Percentiles rank a stretch among this genome's conserved stretches.
Conservation (phyloP, 2,797 vertebrate genomes). For the Eremophila alpestris region DNA sequence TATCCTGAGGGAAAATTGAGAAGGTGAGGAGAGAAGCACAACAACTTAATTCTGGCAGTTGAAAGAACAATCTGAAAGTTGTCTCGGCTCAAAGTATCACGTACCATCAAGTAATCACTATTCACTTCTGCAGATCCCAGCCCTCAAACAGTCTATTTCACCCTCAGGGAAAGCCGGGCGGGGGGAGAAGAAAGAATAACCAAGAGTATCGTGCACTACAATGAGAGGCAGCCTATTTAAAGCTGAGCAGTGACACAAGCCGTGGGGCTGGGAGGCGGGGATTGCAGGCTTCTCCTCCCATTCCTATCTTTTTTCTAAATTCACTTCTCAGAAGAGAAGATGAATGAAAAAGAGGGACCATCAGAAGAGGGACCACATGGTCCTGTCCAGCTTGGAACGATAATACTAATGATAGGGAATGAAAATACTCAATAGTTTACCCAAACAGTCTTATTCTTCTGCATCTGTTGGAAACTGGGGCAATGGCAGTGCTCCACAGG, state of each 20-base stretch:
- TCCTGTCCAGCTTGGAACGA: not conserved
- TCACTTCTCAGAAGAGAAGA: not conserved
- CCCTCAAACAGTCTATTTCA: not conserved
- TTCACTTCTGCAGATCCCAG: slow-evolving; percentile 14
- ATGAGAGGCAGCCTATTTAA: not conserved
- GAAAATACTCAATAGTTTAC: not conserved
- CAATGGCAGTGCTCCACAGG: not conserved
- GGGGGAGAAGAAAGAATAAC: not conserved
- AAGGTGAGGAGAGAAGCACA: slow-evolving; percentile 44
- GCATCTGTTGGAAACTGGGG: not conserved
- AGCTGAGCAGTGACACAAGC: not conserved
- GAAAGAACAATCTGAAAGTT: slow-evolving; percentile 49
- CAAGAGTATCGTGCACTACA: not conserved
- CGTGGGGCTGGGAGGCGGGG: not conserved
- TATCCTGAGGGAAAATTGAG: slow-evolving; percentile 46
- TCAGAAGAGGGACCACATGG: not conserved
- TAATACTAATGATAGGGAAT: not conserved
- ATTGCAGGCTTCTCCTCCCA: not conserved
- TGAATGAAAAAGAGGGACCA: not conserved
- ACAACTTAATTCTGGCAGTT: slow-evolving; percentile 58
- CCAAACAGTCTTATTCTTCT: not conserved
- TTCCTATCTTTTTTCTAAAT: not conserved
- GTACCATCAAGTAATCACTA: not conserved
- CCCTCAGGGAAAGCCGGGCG: not conserved
- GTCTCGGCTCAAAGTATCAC: slow-evolving; percentile 19